Evolutionary conservation across 1,140 invertebrate genomes (phyloP).

Genomic region (Trichoplusia ni): DNA sequence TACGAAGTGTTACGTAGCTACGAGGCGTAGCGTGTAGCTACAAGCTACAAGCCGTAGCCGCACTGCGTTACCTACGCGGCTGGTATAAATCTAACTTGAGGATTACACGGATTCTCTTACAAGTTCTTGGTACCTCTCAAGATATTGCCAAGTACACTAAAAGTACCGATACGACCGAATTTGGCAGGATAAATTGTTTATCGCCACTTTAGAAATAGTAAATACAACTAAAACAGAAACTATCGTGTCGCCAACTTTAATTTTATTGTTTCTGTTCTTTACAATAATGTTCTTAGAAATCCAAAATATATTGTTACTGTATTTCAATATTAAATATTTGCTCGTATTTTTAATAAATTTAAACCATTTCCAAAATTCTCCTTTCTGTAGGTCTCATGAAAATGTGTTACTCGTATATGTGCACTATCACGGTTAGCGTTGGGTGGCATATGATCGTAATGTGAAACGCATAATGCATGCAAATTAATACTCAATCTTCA

Average conservation of each 20-base stretch:
- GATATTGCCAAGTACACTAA: slow-evolving; percentile 49
- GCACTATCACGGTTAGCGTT: no score
- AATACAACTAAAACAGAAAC: slow-evolving; percentile 11
- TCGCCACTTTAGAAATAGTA: slow-evolving; percentile 23
- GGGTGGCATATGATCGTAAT: no score
- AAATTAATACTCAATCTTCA: no score
- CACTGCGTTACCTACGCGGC: slow-evolving; percentile 60
- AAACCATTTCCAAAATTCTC: no score
- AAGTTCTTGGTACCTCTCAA: slow-evolving; percentile 55
- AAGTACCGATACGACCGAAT: slow-evolving; percentile 37
- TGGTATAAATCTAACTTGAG: slow-evolving; percentile 57
- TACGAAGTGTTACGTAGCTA: slow-evolving; percentile 37
- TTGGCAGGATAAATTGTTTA: slow-evolving; percentile 35
- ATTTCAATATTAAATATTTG: no score
- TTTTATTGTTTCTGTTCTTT: no score
- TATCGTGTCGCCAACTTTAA: slow-evolving; percentile 9
- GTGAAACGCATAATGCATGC: no score
- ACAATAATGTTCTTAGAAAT: no score
- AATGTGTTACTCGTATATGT: no score
- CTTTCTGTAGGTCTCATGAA: no score
- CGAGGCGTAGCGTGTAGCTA: slow-evolving; percentile 44
- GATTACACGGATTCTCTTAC: slow-evolving; percentile 58
- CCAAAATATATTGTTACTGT: no score
- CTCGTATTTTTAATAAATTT: no score
- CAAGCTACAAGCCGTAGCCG: slow-evolving; percentile 50